phyloP scores from a whole-genome alignment of 1,140 invertebrate species.

The Steinernema khuongi region DNA sequence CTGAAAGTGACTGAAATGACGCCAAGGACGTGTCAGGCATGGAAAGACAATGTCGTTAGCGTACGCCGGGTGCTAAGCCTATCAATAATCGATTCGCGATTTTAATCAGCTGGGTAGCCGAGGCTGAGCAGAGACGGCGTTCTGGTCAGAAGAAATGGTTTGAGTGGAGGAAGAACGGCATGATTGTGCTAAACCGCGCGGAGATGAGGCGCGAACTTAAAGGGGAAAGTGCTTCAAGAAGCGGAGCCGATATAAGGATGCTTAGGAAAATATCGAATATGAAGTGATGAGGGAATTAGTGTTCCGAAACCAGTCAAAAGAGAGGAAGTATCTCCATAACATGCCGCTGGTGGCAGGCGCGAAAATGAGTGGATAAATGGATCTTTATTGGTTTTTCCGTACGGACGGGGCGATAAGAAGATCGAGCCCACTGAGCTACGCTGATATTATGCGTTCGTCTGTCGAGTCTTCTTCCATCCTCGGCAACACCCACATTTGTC shows the following conservation, averaged over 20 bases:
- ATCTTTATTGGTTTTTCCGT: constrained; percentile 15
- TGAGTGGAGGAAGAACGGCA: too few species aligned
- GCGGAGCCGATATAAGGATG: neutral
- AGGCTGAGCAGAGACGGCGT: too few species aligned
- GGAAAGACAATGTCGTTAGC: too few species aligned
- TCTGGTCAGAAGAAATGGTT: neutral
- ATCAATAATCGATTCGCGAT: too few species aligned
- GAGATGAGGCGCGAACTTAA: neutral
- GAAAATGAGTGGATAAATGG: constrained; percentile 12
- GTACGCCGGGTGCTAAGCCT: too few species aligned
- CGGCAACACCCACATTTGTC: neutral
- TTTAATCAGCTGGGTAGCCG: too few species aligned
- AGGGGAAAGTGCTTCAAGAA: neutral
- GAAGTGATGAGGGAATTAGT: constrained; percentile 14
- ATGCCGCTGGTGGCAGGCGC: neutral
- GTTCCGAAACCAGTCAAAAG: constrained; percentile 1
- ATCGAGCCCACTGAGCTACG: neutral
- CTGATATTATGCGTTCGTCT: constrained; percentile 11
- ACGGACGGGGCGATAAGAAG: constrained; percentile 11
- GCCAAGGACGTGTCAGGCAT: too few species aligned
- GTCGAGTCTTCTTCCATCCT: neutral
- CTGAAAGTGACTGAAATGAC: too few species aligned
- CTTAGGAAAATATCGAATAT: constrained; percentile 11
- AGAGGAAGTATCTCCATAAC: neutral
- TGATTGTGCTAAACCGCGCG: neutral